Evolutionary conservation across 2,113 vertebrate species (phyloP).

Genomic region (Rallus limicola): DNA sequence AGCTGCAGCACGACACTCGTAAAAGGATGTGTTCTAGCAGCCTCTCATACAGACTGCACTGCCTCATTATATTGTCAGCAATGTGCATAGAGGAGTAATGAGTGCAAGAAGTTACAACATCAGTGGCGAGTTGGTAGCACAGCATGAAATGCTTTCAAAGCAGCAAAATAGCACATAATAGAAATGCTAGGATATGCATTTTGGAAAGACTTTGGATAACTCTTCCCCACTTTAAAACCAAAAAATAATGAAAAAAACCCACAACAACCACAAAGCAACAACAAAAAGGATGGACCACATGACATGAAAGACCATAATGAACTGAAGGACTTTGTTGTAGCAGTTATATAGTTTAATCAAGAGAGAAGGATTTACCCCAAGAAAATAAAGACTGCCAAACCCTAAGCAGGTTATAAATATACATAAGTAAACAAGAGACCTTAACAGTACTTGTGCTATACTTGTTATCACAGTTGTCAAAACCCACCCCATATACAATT

Average conservation of each 20-base stretch:
- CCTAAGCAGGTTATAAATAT: neutral
- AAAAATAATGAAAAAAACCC: neutral
- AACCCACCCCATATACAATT: conserved; percentile 4
- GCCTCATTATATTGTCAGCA: neutral
- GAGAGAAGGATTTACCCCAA: neutral
- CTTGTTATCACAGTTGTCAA: conserved; percentile 20
- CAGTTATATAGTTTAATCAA: neutral
- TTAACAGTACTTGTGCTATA: neutral
- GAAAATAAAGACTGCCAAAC: neutral
- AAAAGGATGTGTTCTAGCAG: neutral
- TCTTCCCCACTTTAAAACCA: neutral
- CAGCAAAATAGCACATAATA: neutral
- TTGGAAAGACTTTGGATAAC: neutral
- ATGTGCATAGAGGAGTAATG: neutral
- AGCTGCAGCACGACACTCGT: neutral
- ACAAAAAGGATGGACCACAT: neutral
- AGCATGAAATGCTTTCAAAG: neutral
- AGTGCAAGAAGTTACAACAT: neutral
- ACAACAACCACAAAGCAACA: neutral
- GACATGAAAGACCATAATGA: neutral
- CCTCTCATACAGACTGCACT: neutral
- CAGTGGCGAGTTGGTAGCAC: neutral
- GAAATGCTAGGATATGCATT: neutral
- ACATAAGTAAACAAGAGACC: neutral
- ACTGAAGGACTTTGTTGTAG: neutral